Evolutionary conservation across 2,888 invertebrate species (phyloP), one percentile per base, ranked within the genome.

Genomic region (Thymelicus acteon): DNA sequence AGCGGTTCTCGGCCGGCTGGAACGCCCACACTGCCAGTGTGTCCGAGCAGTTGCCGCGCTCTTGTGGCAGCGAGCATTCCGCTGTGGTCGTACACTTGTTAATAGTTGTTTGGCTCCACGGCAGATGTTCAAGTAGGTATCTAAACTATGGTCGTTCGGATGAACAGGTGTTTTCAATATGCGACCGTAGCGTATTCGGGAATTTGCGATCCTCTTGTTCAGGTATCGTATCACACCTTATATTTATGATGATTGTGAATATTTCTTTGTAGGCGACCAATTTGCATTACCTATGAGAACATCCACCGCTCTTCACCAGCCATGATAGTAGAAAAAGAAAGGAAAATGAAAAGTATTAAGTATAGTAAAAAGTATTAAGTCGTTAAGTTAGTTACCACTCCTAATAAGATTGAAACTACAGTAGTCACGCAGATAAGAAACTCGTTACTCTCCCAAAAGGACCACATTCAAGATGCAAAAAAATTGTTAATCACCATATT

Each of bases 11-110:
- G 61, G 95, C 93, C 75, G 95, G 95, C 87, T 97, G 97, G 94
- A 97, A 98, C 89, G 96, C 96, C 98, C 98, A 99, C 79, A 95
- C 95, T 72, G 98, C 95, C 75, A 95, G 93, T 80, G 95, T 96
- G 82, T 96, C 96, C 67, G 95, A 94, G 94, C 98, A 98, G 87
- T 95, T 96, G 88, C 98, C 98, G 82, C 95, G 94, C 75, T 95
- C 95, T 91, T 96, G 95, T 76, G 96, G 95, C 89, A 96, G 94
- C 89, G 96, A 94, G 94, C 97, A 97, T 92, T 96, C 95, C 91
- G 96, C 97, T 97, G 95, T 82, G 68, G 63, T 69, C 19, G 64
- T 58, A 60, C 49, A 60, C 24, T 63, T 49, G 60, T n/a, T 63
- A 58, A 37, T 10, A n/a, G 48, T 54, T 57, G 40, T 37, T 10